Evolutionary conservation across 2,888 invertebrate species (phyloP).

Genomic region (Apamea sordens): DNA sequence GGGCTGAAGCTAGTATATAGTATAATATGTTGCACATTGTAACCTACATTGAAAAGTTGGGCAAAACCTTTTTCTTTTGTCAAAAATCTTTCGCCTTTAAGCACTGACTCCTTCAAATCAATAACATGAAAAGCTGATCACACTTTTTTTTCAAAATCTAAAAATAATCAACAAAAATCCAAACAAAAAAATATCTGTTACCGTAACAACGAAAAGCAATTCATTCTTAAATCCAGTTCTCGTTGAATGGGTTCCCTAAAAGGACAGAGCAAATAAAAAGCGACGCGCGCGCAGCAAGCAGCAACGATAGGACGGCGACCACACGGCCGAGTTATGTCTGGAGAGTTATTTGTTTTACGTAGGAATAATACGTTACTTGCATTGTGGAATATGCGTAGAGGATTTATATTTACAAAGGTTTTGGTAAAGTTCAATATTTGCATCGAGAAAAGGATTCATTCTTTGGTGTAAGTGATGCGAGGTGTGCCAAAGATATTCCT

Average conservation of each 20-base stretch:
- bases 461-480: background rate
- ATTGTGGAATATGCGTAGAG: background rate
- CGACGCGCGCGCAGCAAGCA: constrained; percentile 60
- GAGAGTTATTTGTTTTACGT: constrained; percentile 43
- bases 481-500: no score
- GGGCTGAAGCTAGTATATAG: background rate
- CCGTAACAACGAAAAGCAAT: constrained; percentile 58
- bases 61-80: background rate
- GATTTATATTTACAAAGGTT: constrained; percentile 5
- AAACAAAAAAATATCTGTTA: constrained; percentile 59
- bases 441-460: background rate
- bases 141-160: constrained; percentile 16
- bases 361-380: constrained; percentile 21
- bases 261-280: constrained; percentile 64
- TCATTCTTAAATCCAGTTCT: constrained; percentile 69
- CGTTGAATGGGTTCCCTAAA: constrained; percentile 69
- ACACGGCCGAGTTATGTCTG: constrained; percentile 50
- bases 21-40: background rate
- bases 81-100: background rate
- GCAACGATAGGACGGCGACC: constrained; percentile 37
- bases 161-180: constrained; percentile 25
- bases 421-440: constrained; percentile 5
- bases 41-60: background rate
- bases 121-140: constrained; percentile 27
- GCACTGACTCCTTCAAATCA: constrained; percentile 8